Conservation (phyloP, 2,113 vertebrate genomes). For the Lichenostomus cassidix region DNA sequence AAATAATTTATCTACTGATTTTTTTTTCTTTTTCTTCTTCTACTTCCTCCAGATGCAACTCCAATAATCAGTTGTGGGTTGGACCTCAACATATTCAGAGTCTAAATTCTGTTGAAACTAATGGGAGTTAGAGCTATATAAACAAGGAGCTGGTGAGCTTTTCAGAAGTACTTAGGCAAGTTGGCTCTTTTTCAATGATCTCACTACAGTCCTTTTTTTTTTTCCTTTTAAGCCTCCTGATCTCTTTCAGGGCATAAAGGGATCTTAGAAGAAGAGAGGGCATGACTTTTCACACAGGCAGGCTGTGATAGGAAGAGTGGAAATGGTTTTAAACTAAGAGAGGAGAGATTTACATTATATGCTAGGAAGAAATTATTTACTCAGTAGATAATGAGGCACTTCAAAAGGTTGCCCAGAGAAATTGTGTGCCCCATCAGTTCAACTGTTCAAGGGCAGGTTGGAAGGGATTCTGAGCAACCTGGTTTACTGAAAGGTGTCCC, state of each 20-base stretch:
- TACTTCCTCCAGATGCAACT: background rate
- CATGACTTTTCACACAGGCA: background rate
- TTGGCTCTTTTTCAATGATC: background rate
- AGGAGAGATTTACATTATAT: background rate
- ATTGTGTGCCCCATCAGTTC: background rate
- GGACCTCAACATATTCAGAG: background rate
- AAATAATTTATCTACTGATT: background rate
- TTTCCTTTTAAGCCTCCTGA: background rate
- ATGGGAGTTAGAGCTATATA: background rate
- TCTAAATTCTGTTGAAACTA: background rate
- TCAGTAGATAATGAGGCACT: background rate
- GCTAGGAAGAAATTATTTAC: background rate
- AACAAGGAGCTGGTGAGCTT: background rate
- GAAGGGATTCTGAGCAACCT: background rate
- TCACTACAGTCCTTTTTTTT: background rate
- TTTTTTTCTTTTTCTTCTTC: background rate
- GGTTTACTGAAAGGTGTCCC: background rate
- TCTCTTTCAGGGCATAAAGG: background rate
- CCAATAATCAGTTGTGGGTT: background rate
- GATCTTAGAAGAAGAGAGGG: background rate
- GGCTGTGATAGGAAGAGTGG: background rate
- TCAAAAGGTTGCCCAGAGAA: background rate
- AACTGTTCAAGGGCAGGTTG: background rate
- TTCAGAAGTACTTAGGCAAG: background rate
- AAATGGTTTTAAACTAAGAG: background rate